phyloP scores from a whole-genome alignment of 2,888 invertebrate species.

The Laspeyria flexula region DNA sequence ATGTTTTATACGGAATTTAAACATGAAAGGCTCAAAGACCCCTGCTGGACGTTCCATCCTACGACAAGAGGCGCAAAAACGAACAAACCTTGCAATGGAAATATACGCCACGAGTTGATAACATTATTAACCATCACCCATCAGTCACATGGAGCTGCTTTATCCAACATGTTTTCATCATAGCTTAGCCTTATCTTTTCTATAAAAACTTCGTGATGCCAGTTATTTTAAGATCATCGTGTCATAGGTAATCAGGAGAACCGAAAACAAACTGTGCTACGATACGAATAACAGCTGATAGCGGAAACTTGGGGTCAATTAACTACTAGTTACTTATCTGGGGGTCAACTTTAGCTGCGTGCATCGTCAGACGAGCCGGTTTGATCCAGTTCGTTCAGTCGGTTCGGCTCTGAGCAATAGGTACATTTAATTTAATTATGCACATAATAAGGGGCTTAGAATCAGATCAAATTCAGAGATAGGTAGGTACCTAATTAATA shows the following conservation, averaged over 20 bases:
- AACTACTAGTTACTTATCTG: conserved; percentile 35
- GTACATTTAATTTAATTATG: conserved; percentile 4
- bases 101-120: not conserved
- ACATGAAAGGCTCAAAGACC: too few species aligned
- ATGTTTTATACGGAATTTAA: too few species aligned
- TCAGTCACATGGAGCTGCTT: not conserved
- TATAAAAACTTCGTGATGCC: not conserved
- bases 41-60: too few species aligned
- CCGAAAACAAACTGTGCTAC: conserved; percentile 26
- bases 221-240: not conserved
- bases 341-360: conserved; percentile 30
- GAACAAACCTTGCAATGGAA: not conserved
- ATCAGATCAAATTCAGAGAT: not conserved
- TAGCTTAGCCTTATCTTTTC: not conserved
- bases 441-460: conserved; percentile 1
- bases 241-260: conserved; percentile 4
- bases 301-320: conserved; percentile 28
- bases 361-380: conserved; percentile 26
- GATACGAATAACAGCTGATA: conserved; percentile 41
- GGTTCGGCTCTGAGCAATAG: too few species aligned
- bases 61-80: too few species aligned
- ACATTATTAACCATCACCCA: not conserved
- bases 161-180: not conserved
- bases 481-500: too few species aligned
- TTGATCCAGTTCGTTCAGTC: conserved; percentile 16